These are phyloP conservation scores for Formica exsecta DNA, from an alignment of 1,140 invertebrate species.

Conservation along the genomic window DNA sequence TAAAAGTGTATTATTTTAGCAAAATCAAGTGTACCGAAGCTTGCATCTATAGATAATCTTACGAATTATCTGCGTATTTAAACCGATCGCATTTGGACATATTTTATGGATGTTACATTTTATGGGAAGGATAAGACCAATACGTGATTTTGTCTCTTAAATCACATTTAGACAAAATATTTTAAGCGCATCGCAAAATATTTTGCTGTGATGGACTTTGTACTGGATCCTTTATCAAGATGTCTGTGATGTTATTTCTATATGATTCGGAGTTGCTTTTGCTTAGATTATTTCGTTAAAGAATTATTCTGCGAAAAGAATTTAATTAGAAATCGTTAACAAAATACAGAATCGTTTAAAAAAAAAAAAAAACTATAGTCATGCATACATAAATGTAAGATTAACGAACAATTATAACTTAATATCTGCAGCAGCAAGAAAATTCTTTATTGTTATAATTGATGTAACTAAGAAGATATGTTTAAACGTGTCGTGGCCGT, in stretches of 20 bases:
- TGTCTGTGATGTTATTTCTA: not conserved
- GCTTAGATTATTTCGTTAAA: not conserved
- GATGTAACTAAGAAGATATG: not conserved
- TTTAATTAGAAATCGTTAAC: not conserved
- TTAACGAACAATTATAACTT: not conserved
- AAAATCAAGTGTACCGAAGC: not conserved
- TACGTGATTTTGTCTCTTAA: not conserved
- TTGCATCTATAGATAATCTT: slow-evolving; percentile 22
- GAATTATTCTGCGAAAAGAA: not conserved
- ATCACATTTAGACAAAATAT: not conserved
- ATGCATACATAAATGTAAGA: not conserved
- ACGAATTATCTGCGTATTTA: slow-evolving; percentile 32
- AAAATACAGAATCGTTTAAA: not conserved
- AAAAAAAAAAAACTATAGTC: not conserved
- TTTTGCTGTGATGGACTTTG: not conserved
- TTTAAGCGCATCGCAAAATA: not conserved
- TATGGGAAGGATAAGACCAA: not conserved
- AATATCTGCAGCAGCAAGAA: not conserved
- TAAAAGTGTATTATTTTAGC: slow-evolving; percentile 18
- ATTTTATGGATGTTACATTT: not conserved
- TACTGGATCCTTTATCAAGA: not conserved
- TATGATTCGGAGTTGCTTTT: not conserved
- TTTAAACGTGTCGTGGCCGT: slow-evolving; percentile 1
- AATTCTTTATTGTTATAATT: not conserved
- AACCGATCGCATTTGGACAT: slow-evolving; percentile 2